Conservation (phyloP, 1,140 invertebrate genomes). For the Atta colombica region DNA sequence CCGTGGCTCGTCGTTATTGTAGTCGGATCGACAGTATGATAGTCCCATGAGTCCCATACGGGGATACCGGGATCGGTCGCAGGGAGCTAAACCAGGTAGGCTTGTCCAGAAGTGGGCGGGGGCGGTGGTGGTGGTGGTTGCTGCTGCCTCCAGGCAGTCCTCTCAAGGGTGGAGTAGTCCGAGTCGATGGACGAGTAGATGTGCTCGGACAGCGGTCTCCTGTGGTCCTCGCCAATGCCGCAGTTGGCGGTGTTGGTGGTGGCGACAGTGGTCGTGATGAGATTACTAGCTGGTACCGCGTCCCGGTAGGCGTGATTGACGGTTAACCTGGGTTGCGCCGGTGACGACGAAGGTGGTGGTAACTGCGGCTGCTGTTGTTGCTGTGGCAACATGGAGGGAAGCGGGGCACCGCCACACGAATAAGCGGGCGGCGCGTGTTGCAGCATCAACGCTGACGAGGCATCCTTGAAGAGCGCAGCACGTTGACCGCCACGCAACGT, state of each 20-base stretch:
- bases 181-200: conserved; percentile 96
- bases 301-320: conserved; percentile 86
- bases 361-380: conserved; percentile 75
- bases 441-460: conserved; percentile 79
- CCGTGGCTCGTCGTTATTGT: neutral
- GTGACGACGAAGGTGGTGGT: conserved; percentile 83
- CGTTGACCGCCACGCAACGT: conserved; percentile 84
- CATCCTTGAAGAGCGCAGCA: conserved; percentile 85
- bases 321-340: conserved; percentile 85
- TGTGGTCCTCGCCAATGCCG: conserved; percentile 86
- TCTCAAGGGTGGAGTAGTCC: conserved; percentile 90
- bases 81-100: conserved; percentile 87
- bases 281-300: conserved; percentile 86
- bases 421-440: conserved; percentile 87
- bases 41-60: neutral
- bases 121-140: conserved; percentile 80
- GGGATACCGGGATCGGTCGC: neutral
- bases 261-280: conserved; percentile 81
- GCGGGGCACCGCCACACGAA: conserved; percentile 76
- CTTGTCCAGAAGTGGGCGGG: conserved; percentile 85
- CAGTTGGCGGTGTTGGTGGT: conserved; percentile 83
- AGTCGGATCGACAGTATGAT: neutral
- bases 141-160: conserved; percentile 85
- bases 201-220: conserved; percentile 93
- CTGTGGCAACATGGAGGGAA: conserved; percentile 69